Evolutionary conservation across 2,113 vertebrate genomes (phyloP).

Genomic region (Chlorodrepanis virens): DNA sequence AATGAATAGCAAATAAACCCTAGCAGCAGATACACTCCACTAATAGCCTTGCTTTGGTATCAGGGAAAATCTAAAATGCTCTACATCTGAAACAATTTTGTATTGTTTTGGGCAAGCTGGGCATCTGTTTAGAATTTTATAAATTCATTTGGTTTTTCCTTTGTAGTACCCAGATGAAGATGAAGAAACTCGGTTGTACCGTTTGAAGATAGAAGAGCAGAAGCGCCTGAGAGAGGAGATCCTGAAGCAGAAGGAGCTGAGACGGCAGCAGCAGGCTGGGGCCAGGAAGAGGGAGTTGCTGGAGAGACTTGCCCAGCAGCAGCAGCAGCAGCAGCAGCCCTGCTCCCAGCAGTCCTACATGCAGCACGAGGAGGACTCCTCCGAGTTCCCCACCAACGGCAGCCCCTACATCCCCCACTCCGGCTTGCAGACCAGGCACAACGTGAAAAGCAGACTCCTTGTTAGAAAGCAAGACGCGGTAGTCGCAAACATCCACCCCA

Average conservation of each 20-base stretch:
- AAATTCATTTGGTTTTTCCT: neutral
- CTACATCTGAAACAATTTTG: neutral
- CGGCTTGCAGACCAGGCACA: conserved; percentile 66
- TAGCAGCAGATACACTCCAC: neutral
- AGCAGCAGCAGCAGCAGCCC: conserved; percentile 67
- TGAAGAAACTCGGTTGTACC: conserved; percentile 91
- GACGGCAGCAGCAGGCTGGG: conserved; percentile 94
- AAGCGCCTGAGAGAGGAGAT: conserved; percentile 94
- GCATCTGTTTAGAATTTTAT: neutral
- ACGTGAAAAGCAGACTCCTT: conserved; percentile 78
- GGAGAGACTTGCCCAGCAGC: conserved; percentile 82
- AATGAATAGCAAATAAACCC: conserved; percentile 25
- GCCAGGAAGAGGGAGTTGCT: conserved; percentile 91
- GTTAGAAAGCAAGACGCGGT: conserved; percentile 64
- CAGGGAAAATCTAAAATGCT: neutral
- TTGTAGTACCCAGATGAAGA: conserved; percentile 88
- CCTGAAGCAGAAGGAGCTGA: conserved; percentile 89
- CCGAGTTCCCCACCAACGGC: conserved; percentile 63
- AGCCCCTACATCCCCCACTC: conserved; percentile 71
- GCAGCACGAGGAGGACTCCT: conserved; percentile 54
- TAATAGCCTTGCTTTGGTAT: neutral
- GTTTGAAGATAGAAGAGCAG: conserved; percentile 95
- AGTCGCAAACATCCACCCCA: conserved; percentile 37
- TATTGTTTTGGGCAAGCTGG: neutral
- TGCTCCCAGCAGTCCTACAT: conserved; percentile 8